Base-by-base conservation (phyloP, 2,888 invertebrate genomes). In the Rhorus exstirpatorius region DNA sequence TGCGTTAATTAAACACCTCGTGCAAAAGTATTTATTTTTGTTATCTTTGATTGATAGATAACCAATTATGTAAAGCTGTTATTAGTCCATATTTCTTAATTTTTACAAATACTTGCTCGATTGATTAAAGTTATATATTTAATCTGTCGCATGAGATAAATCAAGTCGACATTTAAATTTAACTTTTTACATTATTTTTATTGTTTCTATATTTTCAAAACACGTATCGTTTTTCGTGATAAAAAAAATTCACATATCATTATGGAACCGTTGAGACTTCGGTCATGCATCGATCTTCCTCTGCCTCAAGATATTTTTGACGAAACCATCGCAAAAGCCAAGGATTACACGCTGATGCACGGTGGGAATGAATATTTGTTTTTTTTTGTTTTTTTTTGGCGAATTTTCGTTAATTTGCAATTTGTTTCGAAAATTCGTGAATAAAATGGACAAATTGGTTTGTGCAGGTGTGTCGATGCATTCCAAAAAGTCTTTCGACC, bases 201-300 rank as follows among this genome's bases (percentile, higher is more conserved):
- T 31, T 31, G 3, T 31, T 31, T 31, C 31, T 10, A 3, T 14
- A 46, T 46, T 26, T 41, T 26, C 14, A 17, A 8, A 7, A 46
- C 44, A 17, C 4, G 14, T 19, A 17, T 4, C 49, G 17, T 8
- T 49, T 14, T 3, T 14, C 2, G 2, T 31, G 31, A 3, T 53
- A 58, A n/a, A 58, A 61, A 38, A 10, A 53, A 53, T 21, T 53
- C 10, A 53, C 21, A 53, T 51, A 51, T 70, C 58, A 49, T 74
- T 14, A 89, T 90, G 88, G 83, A 82, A 51, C 41, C 75, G 3
- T 61, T 84, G 24, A 92, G 93, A 10, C 92, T 96, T 76, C 93
- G 95, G 19, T 93, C 95, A n/a, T 95, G 95, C 89, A 90, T 97
- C 78, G 93, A 95, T 3, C 87, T 97, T 83, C 97, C 97, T 0